Evolutionary conservation across 2,113 vertebrate species (phyloP).

Genomic region (Garra rufa): DNA sequence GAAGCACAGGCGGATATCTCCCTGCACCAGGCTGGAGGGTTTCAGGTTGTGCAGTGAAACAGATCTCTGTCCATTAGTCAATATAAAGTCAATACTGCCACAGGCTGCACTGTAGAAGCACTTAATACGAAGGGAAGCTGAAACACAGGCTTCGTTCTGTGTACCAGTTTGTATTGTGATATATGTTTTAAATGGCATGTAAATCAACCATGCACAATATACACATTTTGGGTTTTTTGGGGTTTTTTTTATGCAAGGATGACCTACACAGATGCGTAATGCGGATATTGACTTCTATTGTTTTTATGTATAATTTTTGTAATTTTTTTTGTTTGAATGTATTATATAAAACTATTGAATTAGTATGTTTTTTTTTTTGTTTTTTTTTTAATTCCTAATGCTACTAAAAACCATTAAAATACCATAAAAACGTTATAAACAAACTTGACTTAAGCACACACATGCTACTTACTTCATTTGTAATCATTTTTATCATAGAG

Average conservation of each 20-base stretch:
- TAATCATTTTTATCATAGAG: background rate
- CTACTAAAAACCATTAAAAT: background rate
- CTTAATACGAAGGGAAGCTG: background rate
- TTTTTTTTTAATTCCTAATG: too few species aligned
- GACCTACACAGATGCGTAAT: background rate
- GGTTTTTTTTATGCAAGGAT: background rate
- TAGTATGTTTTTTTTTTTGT: too few species aligned
- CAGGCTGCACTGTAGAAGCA: conserved; percentile 10
- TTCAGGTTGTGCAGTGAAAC: conserved; percentile 37
- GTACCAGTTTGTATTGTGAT: background rate
- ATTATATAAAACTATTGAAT: too few species aligned
- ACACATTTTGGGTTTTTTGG: too few species aligned
- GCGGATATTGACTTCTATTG: background rate
- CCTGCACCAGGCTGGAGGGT: conserved; percentile 22
- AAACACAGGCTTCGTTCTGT: background rate
- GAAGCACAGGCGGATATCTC: background rate
- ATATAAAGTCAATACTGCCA: conserved; percentile 25
- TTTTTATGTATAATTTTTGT: background rate
- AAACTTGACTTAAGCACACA: background rate
- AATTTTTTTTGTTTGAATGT: too few species aligned
- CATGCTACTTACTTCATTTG: background rate
- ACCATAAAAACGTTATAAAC: background rate
- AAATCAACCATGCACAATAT: background rate
- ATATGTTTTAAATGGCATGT: background rate
- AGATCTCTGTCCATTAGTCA: conserved; percentile 36